Evolutionary conservation across 2,113 vertebrate genomes (phyloP).

Genomic region (Perca fluviatilis): DNA sequence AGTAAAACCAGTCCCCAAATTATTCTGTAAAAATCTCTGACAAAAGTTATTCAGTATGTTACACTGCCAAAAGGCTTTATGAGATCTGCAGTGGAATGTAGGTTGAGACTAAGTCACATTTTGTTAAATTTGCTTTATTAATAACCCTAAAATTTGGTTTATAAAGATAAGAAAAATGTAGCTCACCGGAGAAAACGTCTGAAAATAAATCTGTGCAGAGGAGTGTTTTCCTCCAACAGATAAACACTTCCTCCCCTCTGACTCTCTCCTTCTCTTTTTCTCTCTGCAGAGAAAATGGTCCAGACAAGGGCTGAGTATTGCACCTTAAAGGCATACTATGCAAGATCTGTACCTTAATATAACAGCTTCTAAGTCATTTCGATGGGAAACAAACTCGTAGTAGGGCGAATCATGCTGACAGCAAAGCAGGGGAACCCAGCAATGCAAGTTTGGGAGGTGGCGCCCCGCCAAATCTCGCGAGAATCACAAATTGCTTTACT

Average conservation of each 20-base stretch:
- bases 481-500: too few species aligned
- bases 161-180: constrained; percentile 45
- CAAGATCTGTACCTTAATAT: too few species aligned
- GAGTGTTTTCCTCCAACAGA: constrained; percentile 33
- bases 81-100: constrained; percentile 51
- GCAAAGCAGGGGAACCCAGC: too few species aligned
- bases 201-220: constrained; percentile 25
- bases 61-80: constrained; percentile 61
- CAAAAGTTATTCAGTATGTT: constrained; percentile 45
- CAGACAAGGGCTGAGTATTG: background rate
- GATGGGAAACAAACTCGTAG: too few species aligned
- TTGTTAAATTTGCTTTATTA: constrained; percentile 49
- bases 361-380: too few species aligned
- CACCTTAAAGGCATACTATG: background rate
- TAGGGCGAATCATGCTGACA: too few species aligned
- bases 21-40: constrained; percentile 56
- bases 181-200: constrained; percentile 11
- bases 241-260: constrained; percentile 22
- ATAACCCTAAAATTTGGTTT: constrained; percentile 54
- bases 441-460: too few species aligned
- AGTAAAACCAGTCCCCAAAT: constrained; percentile 54
- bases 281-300: background rate
- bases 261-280: background rate
- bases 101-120: constrained; percentile 51
- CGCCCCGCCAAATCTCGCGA: too few species aligned